A percentile compares a stretch with the other conserved stretches of the same genome.
Evolutionary conservation across 2,113 vertebrate genomes (phyloP).

Genomic region (Cochlearius cochlearius): DNA sequence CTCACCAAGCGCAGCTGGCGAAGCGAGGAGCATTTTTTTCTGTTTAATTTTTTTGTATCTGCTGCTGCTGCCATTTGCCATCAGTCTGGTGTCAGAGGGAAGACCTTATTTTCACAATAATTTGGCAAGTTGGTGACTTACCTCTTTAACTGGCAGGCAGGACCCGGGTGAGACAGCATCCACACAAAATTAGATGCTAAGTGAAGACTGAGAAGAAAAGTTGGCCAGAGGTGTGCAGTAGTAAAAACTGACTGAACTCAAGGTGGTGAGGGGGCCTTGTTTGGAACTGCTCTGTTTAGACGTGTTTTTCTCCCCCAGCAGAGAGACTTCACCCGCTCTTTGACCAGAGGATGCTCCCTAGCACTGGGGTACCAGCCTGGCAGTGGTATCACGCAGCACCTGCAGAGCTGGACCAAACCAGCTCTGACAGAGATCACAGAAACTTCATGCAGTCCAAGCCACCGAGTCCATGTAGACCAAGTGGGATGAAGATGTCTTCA

Average conservation of each 20-base stretch:
- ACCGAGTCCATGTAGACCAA: neutral
- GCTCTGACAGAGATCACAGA: neutral
- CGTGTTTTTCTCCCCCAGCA: neutral
- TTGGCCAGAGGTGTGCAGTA: neutral
- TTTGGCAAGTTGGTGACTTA: neutral
- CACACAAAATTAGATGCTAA: neutral
- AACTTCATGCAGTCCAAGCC: neutral
- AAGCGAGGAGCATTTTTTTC: neutral
- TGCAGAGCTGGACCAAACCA: neutral
- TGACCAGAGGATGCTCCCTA: neutral
- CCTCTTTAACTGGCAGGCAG: neutral
- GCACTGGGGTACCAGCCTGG: neutral
- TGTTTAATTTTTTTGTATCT: neutral
- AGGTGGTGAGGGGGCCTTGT: accelerated
- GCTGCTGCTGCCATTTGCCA: neutral
- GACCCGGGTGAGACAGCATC: neutral
- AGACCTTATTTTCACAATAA: neutral
- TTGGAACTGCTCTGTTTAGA: neutral
- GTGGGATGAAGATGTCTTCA: neutral
- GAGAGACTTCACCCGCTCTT: neutral
- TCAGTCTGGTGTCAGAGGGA: neutral
- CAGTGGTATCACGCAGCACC: neutral
- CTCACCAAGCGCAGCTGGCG: accelerated
- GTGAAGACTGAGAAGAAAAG: neutral
- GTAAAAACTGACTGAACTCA: neutral